A percentile compares a stretch with the other conserved stretches of the same genome.
Conservation (phyloP, 2,888 invertebrate genomes). For the Pteria penguin region DNA sequence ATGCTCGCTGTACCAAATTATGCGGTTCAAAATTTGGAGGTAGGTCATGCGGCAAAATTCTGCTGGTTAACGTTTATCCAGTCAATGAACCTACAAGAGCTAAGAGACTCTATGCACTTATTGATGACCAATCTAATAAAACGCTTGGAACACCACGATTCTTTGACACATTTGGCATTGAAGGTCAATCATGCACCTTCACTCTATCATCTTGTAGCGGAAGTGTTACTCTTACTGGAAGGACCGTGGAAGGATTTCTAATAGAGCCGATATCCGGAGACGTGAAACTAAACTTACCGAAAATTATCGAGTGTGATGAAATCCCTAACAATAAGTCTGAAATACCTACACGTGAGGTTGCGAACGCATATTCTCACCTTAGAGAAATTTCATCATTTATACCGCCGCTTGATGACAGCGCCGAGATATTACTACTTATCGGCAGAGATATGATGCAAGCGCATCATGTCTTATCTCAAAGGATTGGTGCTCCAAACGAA, state of each 20-base stretch:
- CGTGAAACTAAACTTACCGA: neutral
- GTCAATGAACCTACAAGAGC: neutral
- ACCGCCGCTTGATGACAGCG: neutral
- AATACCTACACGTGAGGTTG: neutral
- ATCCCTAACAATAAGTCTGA: neutral
- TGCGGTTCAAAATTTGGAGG: neutral
- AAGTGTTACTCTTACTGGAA: slow-evolving; percentile 13
- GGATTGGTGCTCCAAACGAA: no score
- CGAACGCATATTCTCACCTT: neutral
- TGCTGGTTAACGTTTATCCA: neutral
- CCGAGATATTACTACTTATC: no score
- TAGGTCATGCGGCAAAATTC: neutral
- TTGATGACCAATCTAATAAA: slow-evolving; percentile 46
- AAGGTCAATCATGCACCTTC: slow-evolving; percentile 11
- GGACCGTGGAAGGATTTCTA: slow-evolving; percentile 18
- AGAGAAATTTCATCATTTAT: neutral
- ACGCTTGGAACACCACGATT: slow-evolving; percentile 19
- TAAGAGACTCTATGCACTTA: slow-evolving; percentile 18
- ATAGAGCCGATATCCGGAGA: slow-evolving; percentile 30
- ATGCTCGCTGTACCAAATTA: neutral
- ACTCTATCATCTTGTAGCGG: slow-evolving; percentile 45
- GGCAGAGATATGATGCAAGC: no score
- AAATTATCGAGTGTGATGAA: neutral
- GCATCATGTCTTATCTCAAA: no score
- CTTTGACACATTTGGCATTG: neutral